Percentiles rank a stretch among this genome's conserved stretches.
phyloP scores from a whole-genome alignment of 2,797 vertebrate species.

The Anabacerthia variegaticeps region DNA sequence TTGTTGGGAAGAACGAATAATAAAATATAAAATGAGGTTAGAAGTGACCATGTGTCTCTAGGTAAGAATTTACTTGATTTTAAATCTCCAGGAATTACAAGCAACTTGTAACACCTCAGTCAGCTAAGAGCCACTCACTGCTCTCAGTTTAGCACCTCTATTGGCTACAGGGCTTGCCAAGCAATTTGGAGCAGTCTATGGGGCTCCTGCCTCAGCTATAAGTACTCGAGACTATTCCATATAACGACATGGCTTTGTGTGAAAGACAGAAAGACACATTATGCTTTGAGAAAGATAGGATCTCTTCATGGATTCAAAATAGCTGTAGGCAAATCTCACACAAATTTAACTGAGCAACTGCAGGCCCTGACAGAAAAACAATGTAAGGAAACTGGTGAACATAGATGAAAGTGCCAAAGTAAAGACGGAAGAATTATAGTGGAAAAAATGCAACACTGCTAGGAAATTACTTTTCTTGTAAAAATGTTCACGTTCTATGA shows the following conservation, averaged over 20 bases:
- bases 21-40: background rate
- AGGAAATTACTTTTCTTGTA: conserved; percentile 61
- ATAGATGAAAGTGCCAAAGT: conserved; percentile 51
- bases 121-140: background rate
- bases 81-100: background rate
- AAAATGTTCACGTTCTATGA: conserved; percentile 36
- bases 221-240: background rate
- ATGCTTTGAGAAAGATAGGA: background rate
- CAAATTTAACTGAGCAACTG: conserved; percentile 37
- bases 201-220: background rate
- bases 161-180: background rate
- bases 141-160: background rate
- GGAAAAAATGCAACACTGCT: background rate
- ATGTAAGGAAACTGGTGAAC: conserved; percentile 59
- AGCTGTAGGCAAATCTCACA: background rate
- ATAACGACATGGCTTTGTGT: background rate
- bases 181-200: background rate
- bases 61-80: background rate
- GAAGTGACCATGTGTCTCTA: background rate
- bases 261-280: background rate
- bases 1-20: background rate
- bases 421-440: conserved; percentile 44
- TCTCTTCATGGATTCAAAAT: background rate
- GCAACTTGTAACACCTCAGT: background rate
- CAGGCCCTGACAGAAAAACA: conserved; percentile 53